Percentiles rank a stretch among this genome's conserved stretches.
Evolutionary conservation across 2,888 invertebrate species (phyloP).

Genomic region (Synergus umbraculus): DNA sequence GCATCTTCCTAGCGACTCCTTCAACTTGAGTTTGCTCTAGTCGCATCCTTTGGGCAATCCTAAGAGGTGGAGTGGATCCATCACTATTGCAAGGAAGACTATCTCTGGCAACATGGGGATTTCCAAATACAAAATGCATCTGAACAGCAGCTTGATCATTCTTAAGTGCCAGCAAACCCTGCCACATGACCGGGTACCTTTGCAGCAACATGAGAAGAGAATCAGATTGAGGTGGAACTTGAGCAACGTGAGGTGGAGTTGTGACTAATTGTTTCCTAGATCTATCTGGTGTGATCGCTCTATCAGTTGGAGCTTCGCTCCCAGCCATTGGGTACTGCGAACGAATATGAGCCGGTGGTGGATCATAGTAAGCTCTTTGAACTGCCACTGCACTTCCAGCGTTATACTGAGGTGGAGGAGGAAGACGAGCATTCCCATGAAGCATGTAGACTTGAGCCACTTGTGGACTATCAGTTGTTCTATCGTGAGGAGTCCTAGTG

Average conservation of each 20-base stretch:
- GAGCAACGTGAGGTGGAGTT: slow-evolving; percentile 82
- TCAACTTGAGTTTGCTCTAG: slow-evolving; percentile 97
- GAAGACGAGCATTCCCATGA: slow-evolving; percentile 75
- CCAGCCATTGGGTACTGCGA: slow-evolving; percentile 74
- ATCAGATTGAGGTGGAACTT: slow-evolving; percentile 90
- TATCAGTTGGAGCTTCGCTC: slow-evolving; percentile 74
- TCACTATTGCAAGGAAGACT: slow-evolving; percentile 92
- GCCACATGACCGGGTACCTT: slow-evolving; percentile 98
- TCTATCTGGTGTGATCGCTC: slow-evolving; percentile 79
- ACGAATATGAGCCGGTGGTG: slow-evolving; percentile 82
- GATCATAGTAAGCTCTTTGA: slow-evolving; percentile 80
- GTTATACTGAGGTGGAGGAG: slow-evolving; percentile 68
- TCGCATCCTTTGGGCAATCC: slow-evolving; percentile 98
- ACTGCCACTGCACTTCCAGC: slow-evolving; percentile 65
- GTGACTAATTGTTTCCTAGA: slow-evolving; percentile 79
- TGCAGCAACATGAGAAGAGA: slow-evolving; percentile 89
- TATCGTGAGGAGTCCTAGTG: slow-evolving; percentile 77
- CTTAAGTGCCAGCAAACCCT: slow-evolving; percentile 95
- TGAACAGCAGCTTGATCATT: slow-evolving; percentile 98
- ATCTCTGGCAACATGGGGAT: slow-evolving; percentile 91
- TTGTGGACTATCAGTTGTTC: slow-evolving; percentile 85
- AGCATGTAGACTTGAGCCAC: slow-evolving; percentile 83
- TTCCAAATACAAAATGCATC: slow-evolving; percentile 99
- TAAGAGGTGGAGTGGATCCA: slow-evolving; percentile 89
- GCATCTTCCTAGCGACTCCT: slow-evolving; percentile 97